phyloP scores from a whole-genome alignment of 2,888 invertebrate genomes.

The Sclerodermus sp. region DNA sequence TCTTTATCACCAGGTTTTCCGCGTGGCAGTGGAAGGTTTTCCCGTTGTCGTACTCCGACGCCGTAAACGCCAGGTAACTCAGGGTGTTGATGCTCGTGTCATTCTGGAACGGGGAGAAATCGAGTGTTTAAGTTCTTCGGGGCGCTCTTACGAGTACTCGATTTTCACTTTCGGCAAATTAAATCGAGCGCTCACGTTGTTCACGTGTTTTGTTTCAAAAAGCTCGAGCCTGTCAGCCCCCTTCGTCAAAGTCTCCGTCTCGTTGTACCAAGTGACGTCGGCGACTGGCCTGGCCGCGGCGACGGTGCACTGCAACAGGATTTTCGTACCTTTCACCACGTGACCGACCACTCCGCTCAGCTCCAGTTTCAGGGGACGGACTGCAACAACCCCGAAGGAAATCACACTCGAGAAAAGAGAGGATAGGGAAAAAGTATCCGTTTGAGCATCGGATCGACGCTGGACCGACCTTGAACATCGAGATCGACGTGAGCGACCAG shows the following conservation, averaged over 20 bases:
- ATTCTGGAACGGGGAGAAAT: constrained; percentile 57
- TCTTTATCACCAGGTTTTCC: constrained; percentile 76
- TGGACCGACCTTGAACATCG: constrained; percentile 69
- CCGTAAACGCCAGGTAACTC: constrained; percentile 77
- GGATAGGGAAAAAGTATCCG: neutral
- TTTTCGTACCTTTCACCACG: constrained; percentile 78
- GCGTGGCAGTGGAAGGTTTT: constrained; percentile 79
- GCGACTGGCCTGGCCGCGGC: constrained; percentile 83
- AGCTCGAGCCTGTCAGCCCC: constrained; percentile 47
- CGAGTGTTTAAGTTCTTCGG: too few species aligned
- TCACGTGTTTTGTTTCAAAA: constrained; percentile 43
- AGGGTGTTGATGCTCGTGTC: constrained; percentile 81
- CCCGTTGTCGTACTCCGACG: constrained; percentile 80
- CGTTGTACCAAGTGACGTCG: constrained; percentile 83
- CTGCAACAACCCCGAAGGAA: constrained; percentile 61
- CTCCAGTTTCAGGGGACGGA: constrained; percentile 77
- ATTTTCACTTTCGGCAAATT: constrained; percentile 1
- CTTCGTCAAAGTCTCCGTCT: constrained; percentile 60
- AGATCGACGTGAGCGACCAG: constrained; percentile 66
- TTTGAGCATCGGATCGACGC: neutral
- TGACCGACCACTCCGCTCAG: constrained; percentile 77
- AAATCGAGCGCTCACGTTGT: constrained; percentile 43
- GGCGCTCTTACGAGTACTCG: neutral
- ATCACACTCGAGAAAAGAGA: too few species aligned
- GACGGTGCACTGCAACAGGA: constrained; percentile 77